Conservation (phyloP, 2,113 vertebrate species). For the Cavia porcellus region DNA sequence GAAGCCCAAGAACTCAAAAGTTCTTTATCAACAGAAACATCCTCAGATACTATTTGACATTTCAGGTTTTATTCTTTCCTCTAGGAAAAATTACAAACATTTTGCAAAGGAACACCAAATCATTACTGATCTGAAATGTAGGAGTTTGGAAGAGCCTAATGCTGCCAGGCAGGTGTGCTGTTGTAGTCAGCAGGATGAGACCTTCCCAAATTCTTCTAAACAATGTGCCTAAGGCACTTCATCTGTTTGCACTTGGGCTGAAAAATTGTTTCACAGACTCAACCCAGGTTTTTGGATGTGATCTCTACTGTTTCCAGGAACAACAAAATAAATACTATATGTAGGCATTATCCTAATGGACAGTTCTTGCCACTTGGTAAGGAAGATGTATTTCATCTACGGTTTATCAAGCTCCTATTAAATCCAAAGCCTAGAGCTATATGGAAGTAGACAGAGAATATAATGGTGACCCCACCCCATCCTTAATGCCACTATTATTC, state of each 20-base stretch:
- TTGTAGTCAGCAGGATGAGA: neutral
- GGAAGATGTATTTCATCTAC: accelerated
- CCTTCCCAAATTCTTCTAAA: neutral
- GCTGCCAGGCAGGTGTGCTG: neutral
- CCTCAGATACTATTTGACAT: neutral
- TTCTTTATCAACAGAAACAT: accelerated
- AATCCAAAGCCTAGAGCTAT: neutral
- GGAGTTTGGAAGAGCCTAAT: neutral
- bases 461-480: neutral
- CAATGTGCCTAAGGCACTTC: neutral
- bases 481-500: neutral
- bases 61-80: neutral
- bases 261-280: neutral
- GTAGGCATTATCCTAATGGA: neutral
- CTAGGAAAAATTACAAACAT: neutral
- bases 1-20: neutral
- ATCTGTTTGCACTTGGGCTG: neutral
- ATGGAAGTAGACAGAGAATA: neutral
- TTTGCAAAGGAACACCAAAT: neutral
- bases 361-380: neutral
- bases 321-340: neutral
- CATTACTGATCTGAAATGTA: neutral
- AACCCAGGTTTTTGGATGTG: neutral
- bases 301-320: neutral
- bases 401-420: neutral